Base-by-base conservation (phyloP, 2,888 invertebrate genomes). In the Ochropleura plecta region DNA sequence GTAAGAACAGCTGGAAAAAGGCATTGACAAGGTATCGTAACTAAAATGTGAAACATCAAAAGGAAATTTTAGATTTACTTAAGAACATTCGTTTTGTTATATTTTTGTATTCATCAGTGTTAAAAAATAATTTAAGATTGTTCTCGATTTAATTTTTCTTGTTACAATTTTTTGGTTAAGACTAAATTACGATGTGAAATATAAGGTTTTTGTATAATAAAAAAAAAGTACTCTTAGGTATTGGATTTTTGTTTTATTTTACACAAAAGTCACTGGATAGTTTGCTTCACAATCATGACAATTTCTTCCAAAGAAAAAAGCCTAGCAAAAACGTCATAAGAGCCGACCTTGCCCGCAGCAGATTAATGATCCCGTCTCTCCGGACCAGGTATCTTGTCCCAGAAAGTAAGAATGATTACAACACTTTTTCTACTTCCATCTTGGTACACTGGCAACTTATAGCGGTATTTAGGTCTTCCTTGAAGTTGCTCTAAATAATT, bases 281-380 rank as follows among this genome's bases (percentile, higher is more conserved):
- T 53, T 57, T 55, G 14, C 40, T 46, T 18, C 30, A 68, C 18
- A 59, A 60, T 69, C 40, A 65, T 60, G 59, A 8, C 42, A 62
- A 62, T 77, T 53, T 40, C 51, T 48, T 57, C 5, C 14, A 64
- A 66, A 53, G 59, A 72, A 73, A 60, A 59, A 60, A 70, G 7
- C 18, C 3, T 7, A 40, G 72, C 51, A 82, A 85, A 81, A 85
- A 71, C 68, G 81, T 84, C 85, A 76, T 76, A 82, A 84, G 85
- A 81, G 76, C 30, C 60, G 82, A 82, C 85, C 82, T 85, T 76
- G 82, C 67, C 62, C 63, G 42, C 51, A 64, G 30, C 68, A 83
- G 83, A 83, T 83, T 83, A 83, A 83, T 83, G 86, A 72, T 82
- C 71, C 72, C 72, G 86, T 85, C 83, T 83, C 83, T 72, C 83